Conservation (phyloP, 2,113 vertebrate species). For the Periophthalmodon schlosseri region DNA sequence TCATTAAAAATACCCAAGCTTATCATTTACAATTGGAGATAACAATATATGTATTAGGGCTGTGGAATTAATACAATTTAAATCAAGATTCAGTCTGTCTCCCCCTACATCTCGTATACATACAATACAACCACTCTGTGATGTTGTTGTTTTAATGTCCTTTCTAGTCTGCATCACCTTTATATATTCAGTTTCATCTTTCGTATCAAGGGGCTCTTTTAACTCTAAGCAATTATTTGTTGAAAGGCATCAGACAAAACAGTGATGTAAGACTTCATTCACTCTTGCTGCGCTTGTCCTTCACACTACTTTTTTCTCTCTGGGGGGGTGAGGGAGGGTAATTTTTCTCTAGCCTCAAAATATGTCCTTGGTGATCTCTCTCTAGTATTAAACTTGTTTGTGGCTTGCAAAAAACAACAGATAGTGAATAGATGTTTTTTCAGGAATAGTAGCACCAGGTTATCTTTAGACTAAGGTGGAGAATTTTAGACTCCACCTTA, state of each 20-base stretch:
- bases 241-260: slow-evolving; percentile 14
- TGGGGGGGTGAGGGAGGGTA: slow-evolving; percentile 30
- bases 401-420: neutral
- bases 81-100: too few relatives aligned
- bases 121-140: neutral
- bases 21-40: too few relatives aligned
- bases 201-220: slow-evolving; percentile 6
- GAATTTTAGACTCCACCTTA: too few relatives aligned
- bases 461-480: too few relatives aligned
- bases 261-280: slow-evolving; percentile 10
- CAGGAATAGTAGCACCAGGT: neutral
- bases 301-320: slow-evolving; percentile 23
- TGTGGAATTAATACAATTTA: too few relatives aligned
- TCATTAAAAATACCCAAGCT: neutral
- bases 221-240: neutral
- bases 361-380: slow-evolving; percentile 34
- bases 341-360: slow-evolving; percentile 30
- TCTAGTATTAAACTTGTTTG: slow-evolving; percentile 22
- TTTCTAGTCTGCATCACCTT: neutral
- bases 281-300: slow-evolving; percentile 18
- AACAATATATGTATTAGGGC: too few relatives aligned
- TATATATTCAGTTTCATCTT: slow-evolving; percentile 9
- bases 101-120: neutral
- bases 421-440: neutral
- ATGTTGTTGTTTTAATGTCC: neutral